These are phyloP conservation scores for Chrysopa pallens DNA, from an alignment of 1,140 invertebrate genomes.

Conservation along the genomic window DNA sequence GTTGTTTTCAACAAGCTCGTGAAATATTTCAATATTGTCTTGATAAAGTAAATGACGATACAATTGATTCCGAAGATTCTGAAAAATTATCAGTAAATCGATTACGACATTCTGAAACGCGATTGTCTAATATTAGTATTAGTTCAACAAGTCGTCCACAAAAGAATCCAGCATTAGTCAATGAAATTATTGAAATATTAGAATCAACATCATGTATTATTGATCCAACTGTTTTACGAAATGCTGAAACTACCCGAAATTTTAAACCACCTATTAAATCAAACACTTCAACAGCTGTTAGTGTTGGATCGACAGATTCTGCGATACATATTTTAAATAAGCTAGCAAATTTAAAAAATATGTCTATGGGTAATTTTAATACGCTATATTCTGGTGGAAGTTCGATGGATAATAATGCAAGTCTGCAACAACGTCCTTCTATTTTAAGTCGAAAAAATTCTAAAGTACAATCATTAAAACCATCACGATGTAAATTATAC, in stretches of 20 bases:
- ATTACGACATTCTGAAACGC: slow-evolving; percentile 16
- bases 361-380: slow-evolving; percentile 20
- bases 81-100: slow-evolving; percentile 15
- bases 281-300: slow-evolving; percentile 1
- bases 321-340: slow-evolving; percentile 25
- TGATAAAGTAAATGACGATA: slow-evolving; percentile 18
- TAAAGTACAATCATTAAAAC: not conserved
- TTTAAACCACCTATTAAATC: slow-evolving; percentile 9
- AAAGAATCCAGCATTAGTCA: slow-evolving; percentile 40
- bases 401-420: slow-evolving; percentile 2
- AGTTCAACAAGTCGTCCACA: slow-evolving; percentile 26
- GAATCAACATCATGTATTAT: slow-evolving; percentile 24
- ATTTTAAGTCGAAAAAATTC: slow-evolving; percentile 3
- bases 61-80: slow-evolving; percentile 4
- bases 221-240: slow-evolving; percentile 8
- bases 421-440: not conserved
- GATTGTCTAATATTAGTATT: slow-evolving; percentile 18
- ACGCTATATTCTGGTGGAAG: slow-evolving; percentile 5
- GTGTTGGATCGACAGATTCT: slow-evolving; percentile 8
- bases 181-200: slow-evolving; percentile 47
- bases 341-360: slow-evolving; percentile 23
- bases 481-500: slow-evolving; percentile 5
- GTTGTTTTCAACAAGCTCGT: slow-evolving; percentile 53
- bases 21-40: slow-evolving; percentile 42
- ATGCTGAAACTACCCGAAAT: slow-evolving; percentile 5